Base-by-base conservation (phyloP, 2,888 invertebrate species). In the Agrilus cyanescens region DNA sequence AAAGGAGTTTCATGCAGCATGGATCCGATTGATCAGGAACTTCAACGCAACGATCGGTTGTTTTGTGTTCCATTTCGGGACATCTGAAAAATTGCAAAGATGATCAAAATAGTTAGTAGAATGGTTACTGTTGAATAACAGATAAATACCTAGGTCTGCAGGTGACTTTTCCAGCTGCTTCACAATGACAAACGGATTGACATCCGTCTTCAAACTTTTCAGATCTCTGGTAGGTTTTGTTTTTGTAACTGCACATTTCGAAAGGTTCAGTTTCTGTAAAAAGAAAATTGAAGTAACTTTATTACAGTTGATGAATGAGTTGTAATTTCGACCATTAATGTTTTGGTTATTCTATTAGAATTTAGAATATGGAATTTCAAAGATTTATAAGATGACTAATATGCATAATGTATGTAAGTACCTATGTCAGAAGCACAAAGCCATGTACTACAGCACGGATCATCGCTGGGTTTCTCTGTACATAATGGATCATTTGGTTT, bases 1-100 rank as follows among this genome's bases (percentile, higher is more conserved):
- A 93, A 3, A 89, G 72, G 46, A 89, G 82, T 48, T 87, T 76
- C 52, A 82, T 86, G 56, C 91, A 91, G 59, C 91, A 91, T 2
- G 80, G 69, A 60, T 93, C 90, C 40, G 78, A 78, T 0, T 86
- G 84, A 62, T 90, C 88, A 50, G 82, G 79, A 0, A 90, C 77
- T 54, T 82, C 80, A 34, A 89, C 82, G 60, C 90, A 90, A 57
- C 83, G 78, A 44, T 87, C 86, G 20, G 70, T 67, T 2, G 72
- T 69, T 44, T 74, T 75, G 37, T 70, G 67, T 25, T 25, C 25
- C 47, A 75, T 64, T 4, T 72, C 71, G 5, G 73, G 72, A 56
- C 84, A 85, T 53, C 84, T 78, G 58, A 50, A 14, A 33, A n/a
- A 33, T 33, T 14, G 15, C 2, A 33, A 30, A 30, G 25, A 20